Conservation (phyloP, 2,113 vertebrate species). For the Prochilodus magdalenae region DNA sequence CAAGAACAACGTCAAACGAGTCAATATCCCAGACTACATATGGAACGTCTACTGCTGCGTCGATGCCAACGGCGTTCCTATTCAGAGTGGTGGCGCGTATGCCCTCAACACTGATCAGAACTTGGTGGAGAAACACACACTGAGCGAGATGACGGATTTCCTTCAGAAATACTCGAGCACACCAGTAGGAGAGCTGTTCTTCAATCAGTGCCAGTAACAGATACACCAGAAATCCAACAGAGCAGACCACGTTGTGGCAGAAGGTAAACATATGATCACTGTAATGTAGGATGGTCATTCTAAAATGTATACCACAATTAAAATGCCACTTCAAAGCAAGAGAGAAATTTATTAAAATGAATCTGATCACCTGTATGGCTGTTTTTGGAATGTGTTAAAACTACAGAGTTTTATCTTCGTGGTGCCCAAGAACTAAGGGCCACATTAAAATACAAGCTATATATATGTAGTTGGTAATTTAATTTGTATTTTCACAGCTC, state of each 20-base stretch:
- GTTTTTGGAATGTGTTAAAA: neutral
- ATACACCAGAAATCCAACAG: neutral
- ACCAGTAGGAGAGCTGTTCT: slow-evolving; percentile 71
- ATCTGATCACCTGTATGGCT: neutral
- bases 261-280: neutral
- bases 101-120: slow-evolving; percentile 73
- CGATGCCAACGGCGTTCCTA: slow-evolving; percentile 65
- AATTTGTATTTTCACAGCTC: too few species aligned
- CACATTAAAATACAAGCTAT: too few species aligned
- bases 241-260: neutral
- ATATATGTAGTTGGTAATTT: too few species aligned
- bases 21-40: slow-evolving; percentile 77
- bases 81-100: slow-evolving; percentile 65
- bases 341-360: neutral
- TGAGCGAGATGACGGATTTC: slow-evolving; percentile 65
- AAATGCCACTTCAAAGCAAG: neutral
- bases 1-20: slow-evolving; percentile 72
- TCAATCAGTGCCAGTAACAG: slow-evolving; percentile 67
- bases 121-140: slow-evolving; percentile 61
- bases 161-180: slow-evolving; percentile 68
- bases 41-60: slow-evolving; percentile 80
- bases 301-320: neutral
- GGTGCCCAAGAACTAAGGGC: too few species aligned
- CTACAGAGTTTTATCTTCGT: neutral
- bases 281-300: neutral